A percentile compares a stretch with the other conserved stretches of the same genome.
phyloP scores from a whole-genome alignment of 2,113 vertebrate genomes.

The Pseudopodoces humilis region DNA sequence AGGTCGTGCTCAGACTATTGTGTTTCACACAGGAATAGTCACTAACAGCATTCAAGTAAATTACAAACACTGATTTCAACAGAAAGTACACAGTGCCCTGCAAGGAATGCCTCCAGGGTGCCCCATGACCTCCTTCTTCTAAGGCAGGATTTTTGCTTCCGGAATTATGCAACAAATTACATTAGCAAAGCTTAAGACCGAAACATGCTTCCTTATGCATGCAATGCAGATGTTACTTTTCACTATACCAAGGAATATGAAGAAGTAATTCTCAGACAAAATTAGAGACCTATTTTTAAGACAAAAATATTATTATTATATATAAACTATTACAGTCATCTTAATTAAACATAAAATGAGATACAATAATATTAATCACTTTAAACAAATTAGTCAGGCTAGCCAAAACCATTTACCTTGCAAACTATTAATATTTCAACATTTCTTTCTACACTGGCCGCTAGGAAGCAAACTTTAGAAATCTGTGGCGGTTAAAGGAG shows the following conservation, averaged over 20 bases:
- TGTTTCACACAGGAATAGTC: background rate
- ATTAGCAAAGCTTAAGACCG: background rate
- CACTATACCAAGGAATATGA: background rate
- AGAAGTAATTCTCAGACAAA: background rate
- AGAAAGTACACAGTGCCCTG: background rate
- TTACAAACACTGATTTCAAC: background rate
- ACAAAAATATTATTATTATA: background rate
- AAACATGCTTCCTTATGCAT: background rate
- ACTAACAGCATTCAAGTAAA: background rate
- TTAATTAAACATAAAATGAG: background rate
- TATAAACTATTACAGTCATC: background rate
- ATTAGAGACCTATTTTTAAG: background rate
- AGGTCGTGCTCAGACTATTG: background rate
- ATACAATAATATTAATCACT: background rate
- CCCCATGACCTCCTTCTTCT: background rate
- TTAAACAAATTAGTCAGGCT: background rate
- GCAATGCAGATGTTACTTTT: background rate
- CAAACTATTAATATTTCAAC: background rate
- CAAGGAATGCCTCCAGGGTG: background rate
- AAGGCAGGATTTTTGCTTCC: constrained; percentile 27
- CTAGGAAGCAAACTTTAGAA: background rate
- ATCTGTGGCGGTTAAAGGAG: background rate
- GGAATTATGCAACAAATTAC: constrained; percentile 5
- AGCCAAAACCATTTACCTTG: background rate
- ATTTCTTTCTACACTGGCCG: background rate